Percentiles rank a stretch among this genome's conserved stretches.
These are phyloP conservation scores for Paedocypris sp. DNA, from an alignment of 2,113 vertebrate genomes.

Conservation along the genomic window DNA sequence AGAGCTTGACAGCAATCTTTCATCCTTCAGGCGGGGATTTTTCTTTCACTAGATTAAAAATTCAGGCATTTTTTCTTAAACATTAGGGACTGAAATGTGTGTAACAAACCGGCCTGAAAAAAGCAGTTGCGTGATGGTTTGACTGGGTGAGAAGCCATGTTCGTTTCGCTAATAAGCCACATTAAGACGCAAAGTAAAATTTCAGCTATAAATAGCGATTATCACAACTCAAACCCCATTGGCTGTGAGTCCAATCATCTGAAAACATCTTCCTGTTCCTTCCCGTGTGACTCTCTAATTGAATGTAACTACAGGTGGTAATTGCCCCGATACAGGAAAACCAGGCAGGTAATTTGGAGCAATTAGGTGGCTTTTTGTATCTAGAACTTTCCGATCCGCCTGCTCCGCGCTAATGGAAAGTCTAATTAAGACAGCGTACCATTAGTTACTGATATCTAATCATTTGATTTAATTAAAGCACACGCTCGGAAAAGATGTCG, in stretches of 20 bases:
- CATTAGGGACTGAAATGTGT: too few relatives aligned
- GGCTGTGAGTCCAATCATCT: too few relatives aligned
- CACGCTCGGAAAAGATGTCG: not conserved
- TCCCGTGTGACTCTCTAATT: conserved; percentile 20
- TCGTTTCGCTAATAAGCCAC: too few relatives aligned
- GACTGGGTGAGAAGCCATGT: too few relatives aligned
- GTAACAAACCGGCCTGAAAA: too few relatives aligned
- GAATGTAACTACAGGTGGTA: conserved; percentile 9
- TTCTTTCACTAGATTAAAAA: too few relatives aligned
- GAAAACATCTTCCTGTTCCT: not conserved
- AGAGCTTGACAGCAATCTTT: too few relatives aligned
- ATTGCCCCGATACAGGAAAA: conserved; percentile 8
- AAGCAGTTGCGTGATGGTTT: too few relatives aligned
- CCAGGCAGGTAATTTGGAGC: conserved; percentile 19
- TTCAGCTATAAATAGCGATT: not conserved
- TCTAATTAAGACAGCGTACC: conserved; percentile 14
- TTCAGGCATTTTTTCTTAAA: too few relatives aligned
- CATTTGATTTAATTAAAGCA: conserved; percentile 14
- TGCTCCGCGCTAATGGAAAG: conserved; percentile 9
- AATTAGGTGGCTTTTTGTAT: conserved; percentile 23
- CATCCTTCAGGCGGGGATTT: too few relatives aligned
- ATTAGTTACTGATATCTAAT: conserved; percentile 24
- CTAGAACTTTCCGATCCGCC: conserved; percentile 5
- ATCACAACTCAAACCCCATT: not conserved
- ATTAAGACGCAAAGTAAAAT: too few relatives aligned